These are phyloP conservation scores for Temnothorax rugatulus DNA, from an alignment of 2,888 invertebrate species.

Conservation along the genomic window DNA sequence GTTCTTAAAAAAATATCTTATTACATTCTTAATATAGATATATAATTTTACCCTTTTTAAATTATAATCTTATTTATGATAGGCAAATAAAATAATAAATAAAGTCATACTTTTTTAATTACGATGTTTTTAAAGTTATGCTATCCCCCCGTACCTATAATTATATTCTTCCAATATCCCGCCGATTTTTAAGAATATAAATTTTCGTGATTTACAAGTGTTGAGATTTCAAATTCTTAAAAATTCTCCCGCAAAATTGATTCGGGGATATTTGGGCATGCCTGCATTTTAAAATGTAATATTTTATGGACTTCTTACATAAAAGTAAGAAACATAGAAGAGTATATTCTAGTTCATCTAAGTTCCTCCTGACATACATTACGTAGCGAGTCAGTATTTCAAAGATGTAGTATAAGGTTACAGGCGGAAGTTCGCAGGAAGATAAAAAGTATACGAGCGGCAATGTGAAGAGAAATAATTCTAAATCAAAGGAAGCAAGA, in stretches of 20 bases:
- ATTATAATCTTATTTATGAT: not conserved
- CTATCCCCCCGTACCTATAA: not conserved
- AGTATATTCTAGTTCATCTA: conserved; percentile 10
- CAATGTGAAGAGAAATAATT: conserved; percentile 40
- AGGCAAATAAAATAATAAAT: not conserved
- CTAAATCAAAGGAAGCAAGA: conserved; percentile 46
- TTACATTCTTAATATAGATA: not conserved
- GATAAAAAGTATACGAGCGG: conserved; percentile 43
- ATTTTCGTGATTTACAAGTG: not conserved
- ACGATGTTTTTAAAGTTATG: not conserved
- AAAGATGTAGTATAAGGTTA: conserved; percentile 10
- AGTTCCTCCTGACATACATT: not conserved
- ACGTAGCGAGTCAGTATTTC: conserved; percentile 18
- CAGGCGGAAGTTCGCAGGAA: conserved; percentile 22
- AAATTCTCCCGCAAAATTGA: conserved; percentile 2
- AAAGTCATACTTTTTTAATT: not conserved
- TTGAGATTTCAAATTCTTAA: not conserved
- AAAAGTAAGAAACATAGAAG: not conserved
- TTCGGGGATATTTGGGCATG: not conserved
- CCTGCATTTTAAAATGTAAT: conserved; percentile 20
- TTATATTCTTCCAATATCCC: not conserved
- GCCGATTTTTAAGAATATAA: not conserved
- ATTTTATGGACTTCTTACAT: not conserved
- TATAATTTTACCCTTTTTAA: not conserved
- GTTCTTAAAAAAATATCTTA: not conserved